A percentile compares a stretch with the other conserved stretches of the same genome.
These are phyloP conservation scores for Phalera bucephala DNA, from an alignment of 2,888 invertebrate genomes.

Conservation along the genomic window DNA sequence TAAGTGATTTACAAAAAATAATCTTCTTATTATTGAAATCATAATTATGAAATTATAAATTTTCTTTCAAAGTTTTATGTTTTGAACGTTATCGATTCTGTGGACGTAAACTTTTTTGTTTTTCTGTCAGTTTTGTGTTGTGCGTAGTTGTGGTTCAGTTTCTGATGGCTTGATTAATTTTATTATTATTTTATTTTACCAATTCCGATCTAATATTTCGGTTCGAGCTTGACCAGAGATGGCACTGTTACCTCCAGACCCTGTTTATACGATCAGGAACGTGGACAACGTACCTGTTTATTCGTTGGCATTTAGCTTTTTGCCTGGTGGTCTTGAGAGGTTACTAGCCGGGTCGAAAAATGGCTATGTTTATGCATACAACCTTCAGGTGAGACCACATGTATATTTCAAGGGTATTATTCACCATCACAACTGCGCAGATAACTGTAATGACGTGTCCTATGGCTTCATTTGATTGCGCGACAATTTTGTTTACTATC, in stretches of 20 bases:
- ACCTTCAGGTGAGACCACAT: slow-evolving; percentile 86
- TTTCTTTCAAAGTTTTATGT: not conserved
- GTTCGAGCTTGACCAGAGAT: slow-evolving; percentile 81
- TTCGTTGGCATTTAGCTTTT: slow-evolving; percentile 87
- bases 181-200: slow-evolving; percentile 70
- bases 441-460: slow-evolving; percentile 25
- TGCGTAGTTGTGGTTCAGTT: slow-evolving; percentile 80
- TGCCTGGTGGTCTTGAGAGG: slow-evolving; percentile 82
- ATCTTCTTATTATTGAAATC: too few species aligned
- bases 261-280: slow-evolving; percentile 87
- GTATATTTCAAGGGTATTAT: slow-evolving; percentile 46
- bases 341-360: slow-evolving; percentile 89
- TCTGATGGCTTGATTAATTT: slow-evolving; percentile 81
- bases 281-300: slow-evolving; percentile 88
- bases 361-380: slow-evolving; percentile 90
- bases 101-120: slow-evolving; percentile 56
- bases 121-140: slow-evolving; percentile 81
- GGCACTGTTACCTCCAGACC: slow-evolving; percentile 91
- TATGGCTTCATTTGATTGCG: slow-evolving; percentile 36
- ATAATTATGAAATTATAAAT: too few species aligned
- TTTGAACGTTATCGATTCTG: slow-evolving; percentile 24
- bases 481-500: slow-evolving; percentile 68
- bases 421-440: slow-evolving; percentile 38
- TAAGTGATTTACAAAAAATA: too few species aligned
- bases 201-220: slow-evolving; percentile 67